Evolutionary conservation across 2,888 invertebrate species (phyloP).

Genomic region (Andrena chrysosceles): DNA sequence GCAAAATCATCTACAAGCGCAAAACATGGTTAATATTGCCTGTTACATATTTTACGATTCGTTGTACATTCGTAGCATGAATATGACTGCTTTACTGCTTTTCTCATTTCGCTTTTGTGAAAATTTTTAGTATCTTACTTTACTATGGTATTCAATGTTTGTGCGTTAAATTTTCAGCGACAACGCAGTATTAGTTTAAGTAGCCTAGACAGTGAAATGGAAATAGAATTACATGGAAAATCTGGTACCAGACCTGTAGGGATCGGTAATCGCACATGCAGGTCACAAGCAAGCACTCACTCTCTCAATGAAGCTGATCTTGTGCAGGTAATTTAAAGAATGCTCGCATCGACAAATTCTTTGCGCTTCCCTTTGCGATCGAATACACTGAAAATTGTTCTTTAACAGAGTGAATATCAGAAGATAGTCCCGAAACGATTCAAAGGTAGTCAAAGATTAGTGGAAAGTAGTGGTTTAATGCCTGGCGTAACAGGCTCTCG

Average conservation of each 20-base stretch:
- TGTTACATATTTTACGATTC: constrained; percentile 46
- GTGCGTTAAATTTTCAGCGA: constrained; percentile 74
- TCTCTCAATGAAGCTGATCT: constrained; percentile 95
- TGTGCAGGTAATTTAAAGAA: constrained; percentile 86
- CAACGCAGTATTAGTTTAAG: constrained; percentile 89
- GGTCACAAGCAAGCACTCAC: constrained; percentile 88
- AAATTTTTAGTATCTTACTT: constrained; percentile 10
- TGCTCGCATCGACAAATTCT: background rate
- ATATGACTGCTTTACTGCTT: constrained; percentile 48
- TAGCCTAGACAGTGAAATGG: constrained; percentile 95
- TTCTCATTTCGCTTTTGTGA: constrained; percentile 48
- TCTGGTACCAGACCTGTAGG: constrained; percentile 85
- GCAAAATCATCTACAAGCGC: constrained; percentile 82
- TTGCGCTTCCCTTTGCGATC: background rate
- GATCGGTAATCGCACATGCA: constrained; percentile 79
- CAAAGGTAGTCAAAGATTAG: constrained; percentile 85
- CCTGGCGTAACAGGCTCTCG: constrained; percentile 87
- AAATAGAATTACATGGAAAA: constrained; percentile 86
- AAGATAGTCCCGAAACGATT: constrained; percentile 87
- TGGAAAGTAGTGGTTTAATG: constrained; percentile 81
- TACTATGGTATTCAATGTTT: constrained; percentile 40
- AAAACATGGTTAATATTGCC: constrained; percentile 80
- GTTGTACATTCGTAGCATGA: constrained; percentile 52
- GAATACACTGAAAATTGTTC: constrained; percentile 10
- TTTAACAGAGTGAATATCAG: constrained; percentile 89